Percentiles rank a stretch among this genome's conserved stretches.
Conservation (phyloP, 2,113 vertebrate genomes). For the Chamaetylas fuelleborni region DNA sequence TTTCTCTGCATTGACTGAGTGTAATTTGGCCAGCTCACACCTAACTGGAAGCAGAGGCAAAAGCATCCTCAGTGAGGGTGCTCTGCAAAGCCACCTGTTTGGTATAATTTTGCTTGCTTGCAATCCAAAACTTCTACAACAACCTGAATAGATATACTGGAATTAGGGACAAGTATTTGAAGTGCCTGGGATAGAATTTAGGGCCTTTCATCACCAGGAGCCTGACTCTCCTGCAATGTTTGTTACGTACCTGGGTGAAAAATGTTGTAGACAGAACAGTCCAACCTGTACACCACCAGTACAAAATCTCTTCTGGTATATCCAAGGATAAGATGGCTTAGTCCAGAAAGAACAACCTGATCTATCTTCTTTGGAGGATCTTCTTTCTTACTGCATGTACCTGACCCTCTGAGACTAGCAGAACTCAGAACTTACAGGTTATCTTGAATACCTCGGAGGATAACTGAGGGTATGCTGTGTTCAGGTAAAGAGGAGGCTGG, state of each 20-base stretch:
- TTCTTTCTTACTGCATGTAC: neutral
- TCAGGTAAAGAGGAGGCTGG: neutral
- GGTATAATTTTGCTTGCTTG: neutral
- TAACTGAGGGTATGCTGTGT: neutral
- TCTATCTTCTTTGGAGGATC: neutral
- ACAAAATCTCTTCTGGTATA: neutral
- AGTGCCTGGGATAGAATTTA: neutral
- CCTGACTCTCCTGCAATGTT: neutral
- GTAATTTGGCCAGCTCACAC: neutral
- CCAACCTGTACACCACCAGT: neutral
- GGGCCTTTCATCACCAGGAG: neutral
- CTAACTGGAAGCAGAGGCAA: neutral
- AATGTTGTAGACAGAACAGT: neutral
- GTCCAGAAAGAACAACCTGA: neutral
- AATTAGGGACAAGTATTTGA: neutral
- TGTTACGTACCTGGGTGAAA: neutral
- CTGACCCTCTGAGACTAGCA: neutral
- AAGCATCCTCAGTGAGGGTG: neutral
- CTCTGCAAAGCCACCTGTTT: neutral
- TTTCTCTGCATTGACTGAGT: fast-evolving
- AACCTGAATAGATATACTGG: neutral
- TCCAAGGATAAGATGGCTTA: neutral
- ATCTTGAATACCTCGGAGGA: neutral
- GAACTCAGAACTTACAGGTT: neutral
- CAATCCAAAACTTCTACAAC: neutral